A percentile compares a stretch with the other conserved stretches of the same genome.
phyloP scores from a whole-genome alignment of 2,888 invertebrate species.

The Carpatolechia fugitivella region DNA sequence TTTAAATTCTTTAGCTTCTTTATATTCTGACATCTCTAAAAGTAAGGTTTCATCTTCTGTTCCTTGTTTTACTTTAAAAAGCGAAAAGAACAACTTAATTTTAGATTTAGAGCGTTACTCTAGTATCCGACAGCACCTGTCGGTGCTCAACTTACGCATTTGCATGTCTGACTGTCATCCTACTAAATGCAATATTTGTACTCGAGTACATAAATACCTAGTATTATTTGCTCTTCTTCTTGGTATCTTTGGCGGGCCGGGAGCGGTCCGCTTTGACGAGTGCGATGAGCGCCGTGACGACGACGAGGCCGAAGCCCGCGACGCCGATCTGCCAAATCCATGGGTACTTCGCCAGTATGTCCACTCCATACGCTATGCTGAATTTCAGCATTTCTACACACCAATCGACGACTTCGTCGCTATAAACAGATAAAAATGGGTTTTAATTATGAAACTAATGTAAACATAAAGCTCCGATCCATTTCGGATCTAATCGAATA shows the following conservation, averaged over 20 bases:
- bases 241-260: slow-evolving; percentile 53
- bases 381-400: slow-evolving; percentile 63
- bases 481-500: no score
- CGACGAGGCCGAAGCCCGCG: slow-evolving; percentile 71
- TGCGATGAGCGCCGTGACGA: slow-evolving; percentile 68
- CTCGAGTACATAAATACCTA: not conserved
- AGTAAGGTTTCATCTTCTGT: no score
- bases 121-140: no score
- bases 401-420: slow-evolving; percentile 72
- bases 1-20: no score
- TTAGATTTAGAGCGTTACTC: no score
- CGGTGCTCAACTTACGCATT: no score
- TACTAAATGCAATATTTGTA: not conserved
- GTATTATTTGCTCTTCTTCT: slow-evolving; percentile 67
- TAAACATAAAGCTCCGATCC: not conserved
- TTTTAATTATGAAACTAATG: not conserved
- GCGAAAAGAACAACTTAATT: no score
- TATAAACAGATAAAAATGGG: slow-evolving; percentile 41
- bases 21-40: no score
- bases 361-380: slow-evolving; percentile 52
- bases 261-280: slow-evolving; percentile 63
- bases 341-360: slow-evolving; percentile 59
- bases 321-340: slow-evolving; percentile 74
- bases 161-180: no score
- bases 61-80: no score